These are phyloP conservation scores for Myrmecophaga tridactyla DNA, from an alignment of 2,113 vertebrate species.

Conservation along the genomic window DNA sequence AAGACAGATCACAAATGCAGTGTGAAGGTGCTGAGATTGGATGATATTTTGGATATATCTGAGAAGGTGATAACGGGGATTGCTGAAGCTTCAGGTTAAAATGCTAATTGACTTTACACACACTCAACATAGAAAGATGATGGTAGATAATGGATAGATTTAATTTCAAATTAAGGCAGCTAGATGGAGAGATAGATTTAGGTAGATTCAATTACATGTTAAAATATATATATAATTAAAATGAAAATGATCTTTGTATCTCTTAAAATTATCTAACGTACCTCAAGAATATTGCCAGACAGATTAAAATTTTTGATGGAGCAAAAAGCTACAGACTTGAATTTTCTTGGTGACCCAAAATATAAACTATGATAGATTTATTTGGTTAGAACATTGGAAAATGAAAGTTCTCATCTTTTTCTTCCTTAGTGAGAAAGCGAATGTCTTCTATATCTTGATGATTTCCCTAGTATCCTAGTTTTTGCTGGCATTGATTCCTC, in stretches of 20 bases:
- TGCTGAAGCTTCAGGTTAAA: not conserved
- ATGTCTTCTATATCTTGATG: not conserved
- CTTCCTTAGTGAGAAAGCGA: not conserved
- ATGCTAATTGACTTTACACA: not conserved
- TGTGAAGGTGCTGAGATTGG: not conserved
- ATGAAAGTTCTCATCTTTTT: not conserved
- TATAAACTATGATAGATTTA: not conserved
- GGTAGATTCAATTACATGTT: not conserved
- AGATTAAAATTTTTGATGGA: not conserved
- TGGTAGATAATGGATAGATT: too few species aligned
- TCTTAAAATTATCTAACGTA: not conserved
- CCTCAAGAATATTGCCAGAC: not conserved
- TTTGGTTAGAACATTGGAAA: not conserved
- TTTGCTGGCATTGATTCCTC: slow-evolving; percentile 20
- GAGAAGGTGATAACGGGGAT: not conserved
- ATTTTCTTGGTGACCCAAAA: not conserved
- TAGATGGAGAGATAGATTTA: not conserved
- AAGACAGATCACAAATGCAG: not conserved
- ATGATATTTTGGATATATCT: not conserved
- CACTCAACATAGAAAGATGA: too few species aligned
- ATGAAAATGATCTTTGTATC: not conserved
- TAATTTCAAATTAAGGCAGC: too few species aligned
- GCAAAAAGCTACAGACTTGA: not conserved
- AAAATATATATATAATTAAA: not conserved
- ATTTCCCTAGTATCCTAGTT: not conserved